These are phyloP conservation scores for Rhadina sibilatrix DNA, from an alignment of 2,113 vertebrate genomes.

Conservation along the genomic window DNA sequence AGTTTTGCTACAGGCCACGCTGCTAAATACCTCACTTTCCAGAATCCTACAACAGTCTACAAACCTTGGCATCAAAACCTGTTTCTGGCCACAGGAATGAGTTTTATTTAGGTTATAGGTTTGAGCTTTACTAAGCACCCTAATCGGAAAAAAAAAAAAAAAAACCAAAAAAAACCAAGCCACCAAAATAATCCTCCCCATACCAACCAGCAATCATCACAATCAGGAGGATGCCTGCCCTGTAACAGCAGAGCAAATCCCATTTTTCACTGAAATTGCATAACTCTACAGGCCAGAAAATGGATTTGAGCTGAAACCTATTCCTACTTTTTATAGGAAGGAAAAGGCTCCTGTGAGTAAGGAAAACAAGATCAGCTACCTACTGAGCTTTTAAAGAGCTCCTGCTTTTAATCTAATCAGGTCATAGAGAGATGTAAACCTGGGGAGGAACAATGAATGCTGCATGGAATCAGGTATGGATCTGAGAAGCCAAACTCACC, in stretches of 20 bases:
- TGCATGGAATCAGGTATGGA: neutral
- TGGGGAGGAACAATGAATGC: neutral
- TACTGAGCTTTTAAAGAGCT: neutral
- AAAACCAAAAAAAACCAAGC: neutral
- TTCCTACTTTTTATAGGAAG: neutral
- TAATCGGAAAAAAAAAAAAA: neutral
- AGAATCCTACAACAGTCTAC: neutral
- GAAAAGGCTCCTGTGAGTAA: neutral
- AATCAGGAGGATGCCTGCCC: neutral
- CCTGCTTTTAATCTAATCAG: neutral
- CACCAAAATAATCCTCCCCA: neutral
- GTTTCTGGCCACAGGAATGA: neutral
- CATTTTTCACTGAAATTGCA: neutral
- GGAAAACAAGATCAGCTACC: neutral
- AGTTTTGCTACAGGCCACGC: neutral
- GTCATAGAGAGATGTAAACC: rapidly evolving
- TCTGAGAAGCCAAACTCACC: slow-evolving; percentile 66
- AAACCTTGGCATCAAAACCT: neutral
- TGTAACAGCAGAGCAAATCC: neutral
- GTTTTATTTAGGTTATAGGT: rapidly evolving
- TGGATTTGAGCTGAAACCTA: neutral
- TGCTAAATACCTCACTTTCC: neutral
- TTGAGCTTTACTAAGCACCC: neutral
- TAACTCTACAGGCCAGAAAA: rapidly evolving
- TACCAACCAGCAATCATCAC: neutral